Evolutionary conservation across 2,113 vertebrate genomes (phyloP).

Genomic region (Ammospiza nelsoni): DNA sequence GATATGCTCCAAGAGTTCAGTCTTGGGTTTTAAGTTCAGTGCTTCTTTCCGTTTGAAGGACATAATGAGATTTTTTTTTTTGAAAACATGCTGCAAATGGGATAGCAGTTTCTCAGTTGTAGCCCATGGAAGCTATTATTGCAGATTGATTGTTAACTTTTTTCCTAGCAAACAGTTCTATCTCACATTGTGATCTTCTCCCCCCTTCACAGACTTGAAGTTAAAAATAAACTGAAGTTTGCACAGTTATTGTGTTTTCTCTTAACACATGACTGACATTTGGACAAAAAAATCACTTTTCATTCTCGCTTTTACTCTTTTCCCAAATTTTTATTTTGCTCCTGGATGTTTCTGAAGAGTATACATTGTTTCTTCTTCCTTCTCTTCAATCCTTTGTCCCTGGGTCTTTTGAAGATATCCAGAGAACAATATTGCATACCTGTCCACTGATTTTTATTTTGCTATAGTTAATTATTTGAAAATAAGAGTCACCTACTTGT

Average conservation of each 20-base stretch:
- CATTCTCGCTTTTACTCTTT: background rate
- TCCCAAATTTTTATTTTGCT: background rate
- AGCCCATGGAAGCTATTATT: slow-evolving; percentile 25
- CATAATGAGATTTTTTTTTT: background rate
- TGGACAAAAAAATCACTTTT: background rate
- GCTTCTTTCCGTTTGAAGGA: background rate
- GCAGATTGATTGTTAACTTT: slow-evolving; percentile 36
- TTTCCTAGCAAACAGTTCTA: background rate
- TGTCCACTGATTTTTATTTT: background rate
- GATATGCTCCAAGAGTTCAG: background rate
- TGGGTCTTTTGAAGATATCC: background rate
- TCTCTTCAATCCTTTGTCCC: background rate
- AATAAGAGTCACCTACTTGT: background rate
- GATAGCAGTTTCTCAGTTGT: slow-evolving; percentile 2
- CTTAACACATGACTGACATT: background rate
- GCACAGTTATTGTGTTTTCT: background rate
- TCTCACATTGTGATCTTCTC: background rate
- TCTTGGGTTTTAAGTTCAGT: background rate
- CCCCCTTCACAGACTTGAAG: background rate
- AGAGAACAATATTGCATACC: background rate
- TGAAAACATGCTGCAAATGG: background rate
- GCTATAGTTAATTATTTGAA: background rate
- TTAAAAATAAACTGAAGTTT: slow-evolving; percentile 37
- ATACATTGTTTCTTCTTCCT: background rate
- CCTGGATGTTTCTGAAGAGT: background rate